Evolutionary conservation across 2,113 vertebrate species (phyloP).

Genomic region (Chitala chitala): DNA sequence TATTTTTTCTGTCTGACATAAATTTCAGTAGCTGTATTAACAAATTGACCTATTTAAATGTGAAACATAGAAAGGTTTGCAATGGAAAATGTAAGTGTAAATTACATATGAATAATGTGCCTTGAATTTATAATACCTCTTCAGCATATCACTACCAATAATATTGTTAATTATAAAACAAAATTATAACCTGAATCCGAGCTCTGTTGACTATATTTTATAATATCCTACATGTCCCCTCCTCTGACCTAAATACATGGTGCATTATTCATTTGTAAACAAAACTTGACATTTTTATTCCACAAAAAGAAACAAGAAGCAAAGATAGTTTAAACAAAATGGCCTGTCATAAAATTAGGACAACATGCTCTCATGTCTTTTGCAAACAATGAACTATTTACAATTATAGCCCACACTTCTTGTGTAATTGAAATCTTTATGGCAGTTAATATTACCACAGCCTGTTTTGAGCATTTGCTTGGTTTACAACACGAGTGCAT

Average conservation of each 20-base stretch:
- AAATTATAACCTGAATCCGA: neutral
- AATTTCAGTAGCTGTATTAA: neutral
- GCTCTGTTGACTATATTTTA: neutral
- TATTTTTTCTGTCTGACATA: neutral
- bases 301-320: neutral
- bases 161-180: conserved; percentile 13
- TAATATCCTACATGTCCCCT: conserved; percentile 1
- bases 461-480: too few species aligned
- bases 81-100: neutral
- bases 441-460: neutral
- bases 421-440: neutral
- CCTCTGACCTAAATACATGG: conserved; percentile 28
- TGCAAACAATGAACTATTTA: neutral
- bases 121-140: too few species aligned
- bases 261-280: conserved; percentile 1
- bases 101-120: neutral
- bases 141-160: too few species aligned
- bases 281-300: neutral
- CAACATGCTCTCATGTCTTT: too few species aligned
- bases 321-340: neutral
- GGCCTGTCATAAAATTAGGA: too few species aligned
- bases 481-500: too few species aligned
- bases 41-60: neutral
- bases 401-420: too few species aligned
- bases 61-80: neutral